phyloP scores from a whole-genome alignment of 2,113 vertebrate genomes.

The Setophaga petechia region DNA sequence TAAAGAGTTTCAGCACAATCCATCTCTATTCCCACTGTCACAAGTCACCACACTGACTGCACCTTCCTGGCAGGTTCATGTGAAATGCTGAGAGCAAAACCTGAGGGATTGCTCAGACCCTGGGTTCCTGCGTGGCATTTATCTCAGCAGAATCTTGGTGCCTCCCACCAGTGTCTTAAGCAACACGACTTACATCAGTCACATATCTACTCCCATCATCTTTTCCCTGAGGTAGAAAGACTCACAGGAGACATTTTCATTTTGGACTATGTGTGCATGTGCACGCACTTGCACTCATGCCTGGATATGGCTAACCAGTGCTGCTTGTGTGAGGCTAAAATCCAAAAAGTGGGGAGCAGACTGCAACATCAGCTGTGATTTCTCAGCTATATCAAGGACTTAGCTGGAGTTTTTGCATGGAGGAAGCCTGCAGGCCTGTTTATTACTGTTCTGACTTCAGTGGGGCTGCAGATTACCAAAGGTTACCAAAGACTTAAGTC shows the following conservation, averaged over 20 bases:
- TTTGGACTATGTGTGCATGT: not conserved
- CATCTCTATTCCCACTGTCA: not conserved
- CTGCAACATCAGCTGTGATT: not conserved
- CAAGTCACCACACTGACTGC: not conserved
- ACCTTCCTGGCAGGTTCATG: not conserved
- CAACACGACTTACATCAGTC: slow-evolving; percentile 34
- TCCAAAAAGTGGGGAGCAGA: not conserved
- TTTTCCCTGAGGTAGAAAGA: not conserved
- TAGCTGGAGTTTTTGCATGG: not conserved
- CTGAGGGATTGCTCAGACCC: not conserved
- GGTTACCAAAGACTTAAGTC: not conserved
- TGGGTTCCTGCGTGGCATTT: not conserved
- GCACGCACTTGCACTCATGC: not conserved
- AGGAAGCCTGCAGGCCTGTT: not conserved
- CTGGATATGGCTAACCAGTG: not conserved
- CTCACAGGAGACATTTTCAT: not conserved
- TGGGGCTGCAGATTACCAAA: not conserved
- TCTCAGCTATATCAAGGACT: not conserved
- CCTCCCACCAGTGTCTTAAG: slow-evolving; percentile 24
- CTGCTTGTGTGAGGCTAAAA: not conserved
- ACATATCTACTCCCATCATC: slow-evolving; percentile 12
- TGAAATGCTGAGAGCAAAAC: not conserved
- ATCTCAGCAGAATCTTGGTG: slow-evolving; percentile 2
- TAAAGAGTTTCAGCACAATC: not conserved
- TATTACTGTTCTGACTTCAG: not conserved